Conservation (phyloP, 2,888 invertebrate species). For the Heteropelma amictum region DNA sequence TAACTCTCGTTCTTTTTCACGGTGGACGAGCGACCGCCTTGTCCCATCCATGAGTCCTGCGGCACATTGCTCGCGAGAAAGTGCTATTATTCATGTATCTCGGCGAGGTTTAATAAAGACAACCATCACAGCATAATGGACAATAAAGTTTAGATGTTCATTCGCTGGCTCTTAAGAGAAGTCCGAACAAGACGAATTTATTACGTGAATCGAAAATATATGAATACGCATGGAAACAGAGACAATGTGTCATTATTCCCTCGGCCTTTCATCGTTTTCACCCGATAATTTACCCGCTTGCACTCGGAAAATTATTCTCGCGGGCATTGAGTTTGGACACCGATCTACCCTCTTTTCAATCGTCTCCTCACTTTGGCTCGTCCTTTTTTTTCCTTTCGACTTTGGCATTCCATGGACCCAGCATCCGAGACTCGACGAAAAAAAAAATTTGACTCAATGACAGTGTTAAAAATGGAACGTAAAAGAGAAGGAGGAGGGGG, state of each 20-base stretch:
- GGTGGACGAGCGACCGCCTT: conserved; percentile 1
- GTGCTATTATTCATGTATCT: conserved; percentile 5
- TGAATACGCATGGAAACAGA: conserved; percentile 30
- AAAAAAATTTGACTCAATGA: background rate
- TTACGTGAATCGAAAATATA: conserved; percentile 28
- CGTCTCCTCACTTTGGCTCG: too few species aligned
- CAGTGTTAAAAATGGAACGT: background rate
- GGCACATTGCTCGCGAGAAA: conserved; percentile 21
- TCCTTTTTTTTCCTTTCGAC: too few species aligned
- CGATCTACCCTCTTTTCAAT: conserved; percentile 45
- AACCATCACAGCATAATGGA: background rate
- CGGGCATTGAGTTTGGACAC: conserved; percentile 44
- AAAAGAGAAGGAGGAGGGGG: background rate
- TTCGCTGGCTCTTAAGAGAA: background rate
- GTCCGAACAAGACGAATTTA: conserved; percentile 32
- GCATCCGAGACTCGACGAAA: too few species aligned
- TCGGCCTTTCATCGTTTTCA: conserved; percentile 15
- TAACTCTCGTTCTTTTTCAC: background rate
- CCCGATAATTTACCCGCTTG: conserved; percentile 25
- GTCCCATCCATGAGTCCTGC: background rate
- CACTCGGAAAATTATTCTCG: conserved; percentile 33
- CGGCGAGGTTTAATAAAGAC: background rate
- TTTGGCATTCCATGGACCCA: too few species aligned
- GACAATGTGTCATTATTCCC: background rate
- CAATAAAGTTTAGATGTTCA: background rate